Base-by-base conservation (phyloP, 2,888 invertebrate genomes). In the Apotomis turbidana region DNA sequence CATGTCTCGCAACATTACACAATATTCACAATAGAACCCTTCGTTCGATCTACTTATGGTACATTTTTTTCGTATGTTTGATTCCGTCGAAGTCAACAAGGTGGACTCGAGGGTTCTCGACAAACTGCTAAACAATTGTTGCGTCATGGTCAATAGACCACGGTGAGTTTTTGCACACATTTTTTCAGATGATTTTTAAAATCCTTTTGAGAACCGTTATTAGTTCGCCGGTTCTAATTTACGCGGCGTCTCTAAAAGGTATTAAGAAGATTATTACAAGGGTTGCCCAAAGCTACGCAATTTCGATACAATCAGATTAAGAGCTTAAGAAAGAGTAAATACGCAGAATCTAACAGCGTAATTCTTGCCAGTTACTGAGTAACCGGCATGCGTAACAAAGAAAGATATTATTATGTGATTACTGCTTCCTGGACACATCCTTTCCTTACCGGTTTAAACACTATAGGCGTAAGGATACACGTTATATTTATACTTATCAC, bases 91-190 rank as follows among this genome's bases (percentile, higher is more conserved):
- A 91, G 93, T 93, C 93, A 93, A 93, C 91, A 90, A 92, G 91
- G 87, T 87, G 88, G 90, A 89, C 89, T 90, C 81, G 86, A 87
- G 90, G 86, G 87, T 84, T 86, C 87, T 84, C 86, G 85, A 86
- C 87, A 89, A 91, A 90, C 89, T 90, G 87, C 88, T 90, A 91
- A 92, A 93, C 92, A 93, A 91, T 93, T 85, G 88, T 92, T 93
- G 89, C 92, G 90, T 92, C 91, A 93, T 84, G 91, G 91, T 91
- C 91, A 93, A 92, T 91, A 91, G 88, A 87, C 76, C 84, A 85
- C 81, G 89, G 85, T 81, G 75, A 69, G 85, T 87, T 90, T 90
- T 90, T 90, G 83, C 85, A 71, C 73, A 51, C 61, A 79, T 85
- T 90, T 90, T 89, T 87, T 80, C 74, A 63, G 51, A 70, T 70